A percentile compares a stretch with the other conserved stretches of the same genome.
Conservation (phyloP, 2,797 vertebrate genomes). For the Moxostoma hubbsi region DNA sequence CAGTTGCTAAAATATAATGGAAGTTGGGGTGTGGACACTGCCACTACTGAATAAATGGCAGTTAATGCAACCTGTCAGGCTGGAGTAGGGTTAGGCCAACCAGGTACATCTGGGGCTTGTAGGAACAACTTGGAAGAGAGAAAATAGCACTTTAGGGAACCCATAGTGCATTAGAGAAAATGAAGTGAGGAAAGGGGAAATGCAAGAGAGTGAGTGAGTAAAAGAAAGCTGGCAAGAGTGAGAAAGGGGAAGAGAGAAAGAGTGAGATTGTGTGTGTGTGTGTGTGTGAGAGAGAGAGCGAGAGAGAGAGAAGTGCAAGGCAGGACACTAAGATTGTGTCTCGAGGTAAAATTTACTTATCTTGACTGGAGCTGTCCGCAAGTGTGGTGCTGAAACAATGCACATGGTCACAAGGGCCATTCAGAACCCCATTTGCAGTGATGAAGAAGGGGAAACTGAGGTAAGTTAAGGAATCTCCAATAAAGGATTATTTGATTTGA, state of each 20-base stretch:
- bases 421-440: conserved; percentile 47
- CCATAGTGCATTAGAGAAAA: conserved; percentile 5
- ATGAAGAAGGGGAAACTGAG: conserved; percentile 31
- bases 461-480: conserved; percentile 31
- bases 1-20: conserved; percentile 8
- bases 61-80: conserved; percentile 49
- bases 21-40: conserved; percentile 10
- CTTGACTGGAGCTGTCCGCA: conserved; percentile 61
- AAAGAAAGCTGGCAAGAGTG: neutral
- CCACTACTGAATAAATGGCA: conserved; percentile 37
- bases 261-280: too few relatives aligned
- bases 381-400: conserved; percentile 56
- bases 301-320: conserved; percentile 32
- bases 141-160: conserved; percentile 52
- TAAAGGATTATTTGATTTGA: conserved; percentile 42
- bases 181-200: neutral
- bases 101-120: conserved; percentile 51
- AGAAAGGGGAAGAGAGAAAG: neutral
- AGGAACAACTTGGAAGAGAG: conserved; percentile 50
- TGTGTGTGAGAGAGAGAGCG: too few relatives aligned
- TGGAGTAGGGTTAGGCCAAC: conserved; percentile 40
- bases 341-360: conserved; percentile 52
- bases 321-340: conserved; percentile 43
- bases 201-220: neutral
- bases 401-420: conserved; percentile 45